Conservation (phyloP, 92 coral and sea anemone species). For the Paramuricea clavata region DNA sequence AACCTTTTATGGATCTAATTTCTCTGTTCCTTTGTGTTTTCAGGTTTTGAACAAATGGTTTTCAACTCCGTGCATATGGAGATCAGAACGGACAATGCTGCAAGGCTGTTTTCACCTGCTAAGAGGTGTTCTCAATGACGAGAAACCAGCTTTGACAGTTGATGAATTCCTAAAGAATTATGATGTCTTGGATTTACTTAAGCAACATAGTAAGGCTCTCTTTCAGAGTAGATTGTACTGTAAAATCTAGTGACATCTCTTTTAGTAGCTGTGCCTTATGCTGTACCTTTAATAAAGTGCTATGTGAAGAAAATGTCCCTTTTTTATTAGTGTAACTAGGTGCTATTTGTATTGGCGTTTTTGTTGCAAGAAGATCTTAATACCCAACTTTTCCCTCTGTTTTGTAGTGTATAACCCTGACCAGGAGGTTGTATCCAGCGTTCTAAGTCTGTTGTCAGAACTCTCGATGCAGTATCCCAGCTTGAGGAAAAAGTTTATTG, state of each 20-base stretch:
- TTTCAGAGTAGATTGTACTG: background rate
- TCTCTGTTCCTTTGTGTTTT: background rate
- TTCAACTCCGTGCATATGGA: conserved; percentile 40
- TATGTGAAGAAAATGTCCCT: background rate
- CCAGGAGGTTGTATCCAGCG: conserved; percentile 20
- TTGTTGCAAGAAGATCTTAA: no score
- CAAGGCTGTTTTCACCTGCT: conserved; percentile 8
- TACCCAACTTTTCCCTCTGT: background rate
- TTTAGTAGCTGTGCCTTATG: background rate
- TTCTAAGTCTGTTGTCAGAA: conserved; percentile 4
- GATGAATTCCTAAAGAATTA: conserved; percentile 12
- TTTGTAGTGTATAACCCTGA: conserved; percentile 37
- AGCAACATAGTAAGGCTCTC: conserved; percentile 22
- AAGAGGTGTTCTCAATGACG: conserved; percentile 14
- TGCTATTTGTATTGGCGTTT: no score
- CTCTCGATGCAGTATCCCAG: conserved; percentile 12
- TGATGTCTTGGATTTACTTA: conserved; percentile 11
- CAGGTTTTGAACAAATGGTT: conserved; percentile 41
- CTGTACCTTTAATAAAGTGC: no score
- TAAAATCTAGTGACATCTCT: background rate
- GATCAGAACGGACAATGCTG: conserved; percentile 17
- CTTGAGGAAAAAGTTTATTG: background rate
- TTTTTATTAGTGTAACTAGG: no score
- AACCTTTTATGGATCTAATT: background rate
- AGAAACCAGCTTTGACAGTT: conserved; percentile 8